phyloP scores from a whole-genome alignment of 2,797 vertebrate species.

The Alcedo quadribrachys region DNA sequence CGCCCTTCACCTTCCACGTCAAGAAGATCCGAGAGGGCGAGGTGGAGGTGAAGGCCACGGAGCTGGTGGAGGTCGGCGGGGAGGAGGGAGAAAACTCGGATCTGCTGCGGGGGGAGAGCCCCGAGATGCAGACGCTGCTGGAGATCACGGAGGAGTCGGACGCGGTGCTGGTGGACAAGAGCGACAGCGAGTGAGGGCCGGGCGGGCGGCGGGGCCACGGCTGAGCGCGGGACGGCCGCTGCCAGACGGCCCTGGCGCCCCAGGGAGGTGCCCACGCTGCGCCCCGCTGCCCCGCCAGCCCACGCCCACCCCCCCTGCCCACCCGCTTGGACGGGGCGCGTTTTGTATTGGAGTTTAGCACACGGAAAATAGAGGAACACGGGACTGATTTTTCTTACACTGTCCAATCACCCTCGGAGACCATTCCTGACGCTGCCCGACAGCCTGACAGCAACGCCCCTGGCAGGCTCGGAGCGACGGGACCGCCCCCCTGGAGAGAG shows the following conservation, averaged over 20 bases:
- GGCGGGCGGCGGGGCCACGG: too few relatives aligned
- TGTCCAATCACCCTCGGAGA: constrained; percentile 38
- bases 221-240: too few relatives aligned
- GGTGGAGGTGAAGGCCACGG: constrained; percentile 91
- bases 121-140: constrained; percentile 86
- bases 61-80: constrained; percentile 94
- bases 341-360: constrained; percentile 67
- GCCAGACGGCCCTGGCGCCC: not conserved
- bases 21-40: constrained; percentile 94
- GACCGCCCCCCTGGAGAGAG: not conserved
- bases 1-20: constrained; percentile 97
- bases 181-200: constrained; percentile 84
- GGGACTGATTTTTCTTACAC: constrained; percentile 57
- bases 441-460: not conserved
- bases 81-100: constrained; percentile 82
- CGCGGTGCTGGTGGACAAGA: constrained; percentile 87
- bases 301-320: not conserved
- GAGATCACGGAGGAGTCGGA: constrained; percentile 90
- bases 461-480: not conserved
- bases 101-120: constrained; percentile 81
- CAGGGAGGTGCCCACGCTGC: not conserved
- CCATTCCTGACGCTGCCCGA: constrained; percentile 35
- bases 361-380: constrained; percentile 45
- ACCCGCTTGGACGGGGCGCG: constrained; percentile 62
- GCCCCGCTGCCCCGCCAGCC: constrained; percentile 23